A percentile compares a stretch with the other conserved stretches of the same genome.
Conservation (phyloP, 2,888 invertebrate genomes). For the Tetragonula carbonaria region DNA sequence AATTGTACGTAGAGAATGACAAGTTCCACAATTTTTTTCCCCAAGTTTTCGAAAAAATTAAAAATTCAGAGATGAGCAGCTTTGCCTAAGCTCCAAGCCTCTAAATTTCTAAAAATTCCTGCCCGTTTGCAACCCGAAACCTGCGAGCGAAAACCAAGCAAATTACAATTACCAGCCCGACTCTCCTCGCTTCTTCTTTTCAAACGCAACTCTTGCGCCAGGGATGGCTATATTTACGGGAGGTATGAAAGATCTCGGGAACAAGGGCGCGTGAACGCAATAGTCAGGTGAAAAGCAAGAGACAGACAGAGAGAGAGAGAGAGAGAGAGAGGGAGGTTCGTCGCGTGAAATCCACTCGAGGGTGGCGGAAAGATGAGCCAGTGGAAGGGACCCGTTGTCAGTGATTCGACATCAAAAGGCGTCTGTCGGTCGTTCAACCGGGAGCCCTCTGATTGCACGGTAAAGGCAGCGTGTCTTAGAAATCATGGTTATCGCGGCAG, state of each 20-base stretch:
- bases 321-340: background rate
- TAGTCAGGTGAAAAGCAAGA: slow-evolving; percentile 13
- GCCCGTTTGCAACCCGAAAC: too few relatives aligned
- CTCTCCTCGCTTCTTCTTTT: background rate
- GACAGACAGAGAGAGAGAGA: too few relatives aligned
- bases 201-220: background rate
- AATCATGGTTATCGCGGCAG: slow-evolving; percentile 66
- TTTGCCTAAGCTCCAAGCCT: too few relatives aligned
- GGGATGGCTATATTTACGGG: background rate
- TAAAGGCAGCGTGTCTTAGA: slow-evolving; percentile 57
- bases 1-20: background rate
- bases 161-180: background rate
- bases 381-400: slow-evolving; percentile 29
- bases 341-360: slow-evolving; percentile 43
- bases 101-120: background rate
- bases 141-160: background rate
- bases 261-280: slow-evolving; percentile 20
- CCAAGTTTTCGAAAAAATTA: too few relatives aligned
- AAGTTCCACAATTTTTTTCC: background rate
- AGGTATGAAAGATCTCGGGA: slow-evolving; percentile 15
- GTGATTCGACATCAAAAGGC: slow-evolving; percentile 71
- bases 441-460: slow-evolving; percentile 50
- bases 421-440: slow-evolving; percentile 57
- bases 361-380: slow-evolving; percentile 34
- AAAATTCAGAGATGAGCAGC: too few relatives aligned